phyloP scores from a whole-genome alignment of 23 tunicate genomes.

The Trididemnum miniatum region DNA sequence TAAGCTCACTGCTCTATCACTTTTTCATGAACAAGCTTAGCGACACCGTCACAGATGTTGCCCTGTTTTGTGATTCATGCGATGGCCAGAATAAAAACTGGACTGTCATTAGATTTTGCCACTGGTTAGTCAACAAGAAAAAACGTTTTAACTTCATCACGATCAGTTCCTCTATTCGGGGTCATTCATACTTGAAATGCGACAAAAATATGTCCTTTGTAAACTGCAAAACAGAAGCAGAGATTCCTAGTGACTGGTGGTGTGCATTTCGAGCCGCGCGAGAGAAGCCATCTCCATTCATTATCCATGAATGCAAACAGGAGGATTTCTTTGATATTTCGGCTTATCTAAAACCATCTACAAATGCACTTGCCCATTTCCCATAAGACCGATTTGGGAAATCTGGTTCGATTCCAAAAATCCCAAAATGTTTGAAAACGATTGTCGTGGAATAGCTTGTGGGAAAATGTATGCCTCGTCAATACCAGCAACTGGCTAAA shows the following conservation, averaged over 20 bases:
- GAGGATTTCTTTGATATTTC: neutral
- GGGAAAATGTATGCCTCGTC: neutral
- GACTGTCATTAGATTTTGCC: neutral
- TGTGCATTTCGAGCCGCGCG: conserved; percentile 2
- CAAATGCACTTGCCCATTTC: conserved; percentile 4
- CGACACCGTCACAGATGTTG: neutral
- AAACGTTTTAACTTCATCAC: neutral
- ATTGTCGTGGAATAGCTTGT: neutral
- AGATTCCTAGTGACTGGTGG: conserved; percentile 14
- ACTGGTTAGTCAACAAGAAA: neutral
- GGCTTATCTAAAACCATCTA: neutral
- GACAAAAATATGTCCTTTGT: conserved; percentile 18
- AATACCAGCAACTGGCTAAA: neutral
- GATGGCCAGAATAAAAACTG: neutral
- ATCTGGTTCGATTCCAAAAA: conserved; percentile 1
- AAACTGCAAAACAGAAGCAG: neutral
- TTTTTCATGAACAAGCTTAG: neutral
- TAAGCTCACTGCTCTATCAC: conserved; percentile 2
- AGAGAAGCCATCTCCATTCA: neutral
- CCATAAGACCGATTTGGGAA: conserved; percentile 13
- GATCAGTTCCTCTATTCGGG: conserved; percentile 11
- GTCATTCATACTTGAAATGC: conserved; percentile 1
- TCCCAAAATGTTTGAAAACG: neutral
- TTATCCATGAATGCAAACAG: conserved; percentile 16
- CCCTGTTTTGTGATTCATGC: neutral